A percentile compares a stretch with the other conserved stretches of the same genome.
Conservation (phyloP, 2,797 vertebrate genomes). For the Lemur catta region DNA sequence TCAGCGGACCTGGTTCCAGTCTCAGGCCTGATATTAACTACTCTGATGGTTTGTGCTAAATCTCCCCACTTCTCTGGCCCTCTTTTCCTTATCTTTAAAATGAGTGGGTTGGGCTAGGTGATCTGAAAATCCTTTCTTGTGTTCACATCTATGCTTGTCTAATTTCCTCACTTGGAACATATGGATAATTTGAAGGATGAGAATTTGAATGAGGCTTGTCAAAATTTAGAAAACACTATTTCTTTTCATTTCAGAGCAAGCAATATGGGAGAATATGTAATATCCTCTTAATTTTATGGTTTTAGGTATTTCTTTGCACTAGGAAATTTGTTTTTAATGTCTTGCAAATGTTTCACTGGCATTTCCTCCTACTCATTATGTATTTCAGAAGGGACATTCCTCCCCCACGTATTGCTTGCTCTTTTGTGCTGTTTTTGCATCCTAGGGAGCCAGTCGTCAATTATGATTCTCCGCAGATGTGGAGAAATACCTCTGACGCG, state of each 20-base stretch:
- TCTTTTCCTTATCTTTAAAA: neutral
- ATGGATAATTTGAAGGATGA: conserved; percentile 11
- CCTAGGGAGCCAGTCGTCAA: neutral
- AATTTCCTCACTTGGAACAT: neutral
- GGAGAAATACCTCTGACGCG: neutral
- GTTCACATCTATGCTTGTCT: neutral
- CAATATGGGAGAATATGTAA: neutral
- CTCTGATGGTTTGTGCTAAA: neutral
- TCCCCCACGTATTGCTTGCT: neutral
- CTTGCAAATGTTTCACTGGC: conserved; percentile 7
- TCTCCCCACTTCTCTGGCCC: neutral
- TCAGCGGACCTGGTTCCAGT: neutral
- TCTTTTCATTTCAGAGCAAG: conserved; percentile 28
- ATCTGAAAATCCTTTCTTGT: neutral
- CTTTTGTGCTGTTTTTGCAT: neutral
- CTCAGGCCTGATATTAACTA: too few species aligned
- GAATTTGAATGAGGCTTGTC: conserved; percentile 32
- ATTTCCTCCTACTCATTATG: neutral
- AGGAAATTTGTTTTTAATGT: conserved; percentile 7
- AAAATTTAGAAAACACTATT: conserved; percentile 47
- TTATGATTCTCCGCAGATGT: neutral
- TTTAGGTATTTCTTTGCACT: neutral
- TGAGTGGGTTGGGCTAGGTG: neutral
- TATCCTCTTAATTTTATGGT: neutral
- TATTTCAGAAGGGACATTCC: neutral